Percentiles rank a stretch among this genome's conserved stretches.
phyloP scores from a whole-genome alignment of 2,113 vertebrate genomes.

The Myxocyprinus asiaticus region DNA sequence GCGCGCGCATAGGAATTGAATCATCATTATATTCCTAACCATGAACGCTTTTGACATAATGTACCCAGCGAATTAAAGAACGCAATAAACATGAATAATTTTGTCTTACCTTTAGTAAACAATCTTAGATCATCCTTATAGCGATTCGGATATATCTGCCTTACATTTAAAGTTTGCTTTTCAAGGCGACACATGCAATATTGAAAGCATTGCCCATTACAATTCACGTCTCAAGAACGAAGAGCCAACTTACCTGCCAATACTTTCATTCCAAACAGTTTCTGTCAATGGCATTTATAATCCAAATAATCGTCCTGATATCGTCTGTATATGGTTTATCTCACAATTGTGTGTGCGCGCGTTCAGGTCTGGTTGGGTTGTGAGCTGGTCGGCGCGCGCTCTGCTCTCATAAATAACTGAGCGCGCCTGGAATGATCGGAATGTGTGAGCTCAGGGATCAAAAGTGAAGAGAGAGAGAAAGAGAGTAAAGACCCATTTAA shows the following conservation, averaged over 20 bases:
- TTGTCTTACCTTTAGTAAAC: no score
- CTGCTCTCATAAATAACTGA: slow-evolving; percentile 77
- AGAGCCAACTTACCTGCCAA: slow-evolving; percentile 29
- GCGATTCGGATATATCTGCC: no score
- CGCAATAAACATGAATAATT: no score
- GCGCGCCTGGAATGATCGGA: slow-evolving; percentile 53
- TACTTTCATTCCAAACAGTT: slow-evolving; percentile 4
- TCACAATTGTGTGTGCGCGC: slow-evolving; percentile 28
- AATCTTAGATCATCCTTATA: no score
- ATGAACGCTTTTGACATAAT: no score
- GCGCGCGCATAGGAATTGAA: no score
- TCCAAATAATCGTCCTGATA: neutral
- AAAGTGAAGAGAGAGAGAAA: slow-evolving; percentile 17
- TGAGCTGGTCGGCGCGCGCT: slow-evolving; percentile 56
- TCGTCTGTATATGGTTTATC: no score
- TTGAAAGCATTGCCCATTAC: no score
- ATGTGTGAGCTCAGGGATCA: slow-evolving; percentile 16
- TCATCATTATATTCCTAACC: no score
- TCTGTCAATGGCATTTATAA: slow-evolving; percentile 34
- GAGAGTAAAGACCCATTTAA: neutral
- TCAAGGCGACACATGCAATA: no score
- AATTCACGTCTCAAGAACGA: neutral
- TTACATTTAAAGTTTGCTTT: no score
- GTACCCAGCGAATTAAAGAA: no score
- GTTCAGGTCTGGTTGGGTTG: slow-evolving; percentile 56